Conservation (phyloP, 2,113 vertebrate genomes). For the Pavo muticus region DNA sequence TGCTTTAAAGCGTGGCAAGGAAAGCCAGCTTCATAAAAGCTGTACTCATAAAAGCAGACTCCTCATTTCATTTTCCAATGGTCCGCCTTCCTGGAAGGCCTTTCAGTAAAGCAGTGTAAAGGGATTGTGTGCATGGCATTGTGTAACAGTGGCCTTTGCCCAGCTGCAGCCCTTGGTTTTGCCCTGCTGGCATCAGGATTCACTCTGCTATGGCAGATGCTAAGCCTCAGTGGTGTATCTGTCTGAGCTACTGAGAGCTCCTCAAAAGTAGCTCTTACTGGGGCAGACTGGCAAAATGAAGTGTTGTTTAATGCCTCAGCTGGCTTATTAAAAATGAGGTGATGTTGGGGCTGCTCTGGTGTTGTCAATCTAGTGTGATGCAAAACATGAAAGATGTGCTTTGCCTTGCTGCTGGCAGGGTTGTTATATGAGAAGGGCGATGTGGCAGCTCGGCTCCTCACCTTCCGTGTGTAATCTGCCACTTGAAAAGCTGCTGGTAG, state of each 20-base stretch:
- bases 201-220: rapidly evolving
- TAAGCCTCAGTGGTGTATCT: background rate
- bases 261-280: background rate
- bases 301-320: background rate
- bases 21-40: background rate
- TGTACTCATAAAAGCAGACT: background rate
- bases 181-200: background rate
- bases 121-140: background rate
- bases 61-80: background rate
- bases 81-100: background rate
- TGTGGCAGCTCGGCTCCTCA: background rate
- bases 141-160: background rate
- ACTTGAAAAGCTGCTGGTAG: conserved; percentile 20
- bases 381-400: background rate
- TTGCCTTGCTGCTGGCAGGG: background rate
- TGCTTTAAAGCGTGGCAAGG: background rate
- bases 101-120: background rate
- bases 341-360: background rate
- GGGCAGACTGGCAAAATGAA: conserved; percentile 3
- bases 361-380: conserved; percentile 9
- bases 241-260: background rate
- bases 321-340: background rate
- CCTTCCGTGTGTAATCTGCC: background rate
- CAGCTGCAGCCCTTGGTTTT: background rate
- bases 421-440: background rate